Evolutionary conservation across 2,113 vertebrate species (phyloP), one percentile per base, ranked within the genome.

Genomic region (Amphiprion ocellaris): DNA sequence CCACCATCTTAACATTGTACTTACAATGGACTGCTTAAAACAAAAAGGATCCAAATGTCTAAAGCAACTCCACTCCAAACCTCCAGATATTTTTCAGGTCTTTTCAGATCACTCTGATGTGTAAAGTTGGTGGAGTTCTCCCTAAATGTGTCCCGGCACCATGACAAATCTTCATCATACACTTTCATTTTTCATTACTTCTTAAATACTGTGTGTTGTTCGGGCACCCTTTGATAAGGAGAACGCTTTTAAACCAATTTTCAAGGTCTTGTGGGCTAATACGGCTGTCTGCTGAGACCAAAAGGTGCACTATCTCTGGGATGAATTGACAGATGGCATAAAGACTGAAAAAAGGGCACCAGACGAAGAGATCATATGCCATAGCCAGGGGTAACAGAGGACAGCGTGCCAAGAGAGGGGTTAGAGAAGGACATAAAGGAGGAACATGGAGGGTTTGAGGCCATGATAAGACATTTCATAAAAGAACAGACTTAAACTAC

Each of bases 281-380:
- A 64, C 37, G 39, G 1, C 19, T 15, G 9, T 19, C 9, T 54
- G 41, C 63, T 68, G 12, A 59, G 23, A 44, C 46, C 12, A 11
- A 69, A 77, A 79, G 65, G 67, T 65, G 47, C 41, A 53, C 24
- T 69, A 74, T 74, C 30, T 77, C 62, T 52, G 67, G 78, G 89
- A 82, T 33, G 55, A 74, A 83, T 17, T 56, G 82, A 89, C 89
- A 91, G 90, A 93, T 80, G 86, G 89, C 56, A 59, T 50, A 53
- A 60, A 78, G 70, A 79, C 2, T 55, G 58, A 83, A 77, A 74
- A 69, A 84, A 75, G 63, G 70, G 55, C 74, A 65, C 64, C 70
- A 82, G 64, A 79, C 46, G 77, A 81, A 4, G 49, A 73, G 52
- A 76, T 85, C 50, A 67, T 89, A 71, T 77, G 88, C 62, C 69